phyloP scores from a whole-genome alignment of 2,888 invertebrate species.

The Scrobipalpa costella region DNA sequence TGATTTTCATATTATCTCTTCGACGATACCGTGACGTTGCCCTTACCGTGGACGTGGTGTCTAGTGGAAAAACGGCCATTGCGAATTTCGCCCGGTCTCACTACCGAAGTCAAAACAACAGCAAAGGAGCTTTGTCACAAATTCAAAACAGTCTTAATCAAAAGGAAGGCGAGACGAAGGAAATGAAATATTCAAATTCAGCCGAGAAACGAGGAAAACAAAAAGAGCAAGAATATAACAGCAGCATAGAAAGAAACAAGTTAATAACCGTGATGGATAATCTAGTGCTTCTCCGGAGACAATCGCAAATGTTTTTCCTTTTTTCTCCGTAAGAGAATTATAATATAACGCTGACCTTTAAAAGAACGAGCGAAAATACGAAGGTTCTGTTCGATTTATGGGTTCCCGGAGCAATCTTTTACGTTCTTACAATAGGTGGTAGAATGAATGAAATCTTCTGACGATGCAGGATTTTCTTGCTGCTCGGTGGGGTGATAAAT shows the following conservation, averaged over 20 bases:
- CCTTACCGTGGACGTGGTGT: no score
- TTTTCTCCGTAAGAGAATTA: slow-evolving; percentile 11
- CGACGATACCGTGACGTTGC: no score
- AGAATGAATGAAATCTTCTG: slow-evolving; percentile 9
- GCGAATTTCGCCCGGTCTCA: not conserved
- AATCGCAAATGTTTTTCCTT: slow-evolving; percentile 11
- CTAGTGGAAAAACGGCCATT: not conserved
- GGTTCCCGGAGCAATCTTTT: slow-evolving; percentile 9
- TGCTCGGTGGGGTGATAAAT: not conserved
- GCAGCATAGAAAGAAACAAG: slow-evolving; percentile 12
- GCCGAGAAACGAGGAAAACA: slow-evolving; percentile 18
- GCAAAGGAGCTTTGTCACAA: not conserved
- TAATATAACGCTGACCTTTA: not conserved
- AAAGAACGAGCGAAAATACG: not conserved
- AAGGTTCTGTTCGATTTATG: slow-evolving; percentile 8
- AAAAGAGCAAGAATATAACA: slow-evolving; percentile 15
- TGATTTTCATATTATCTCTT: no score
- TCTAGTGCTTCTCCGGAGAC: slow-evolving; percentile 7
- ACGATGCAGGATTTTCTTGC: not conserved
- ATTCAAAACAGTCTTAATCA: slow-evolving; percentile 27
- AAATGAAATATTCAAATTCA: slow-evolving; percentile 28
- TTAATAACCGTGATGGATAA: slow-evolving; percentile 27
- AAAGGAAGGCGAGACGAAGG: slow-evolving; percentile 21
- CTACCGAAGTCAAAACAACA: not conserved
- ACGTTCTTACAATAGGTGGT: slow-evolving; percentile 8